These are phyloP conservation scores for Diplodus puntazzo DNA, from an alignment of 2,797 vertebrate species.

Conservation along the genomic window DNA sequence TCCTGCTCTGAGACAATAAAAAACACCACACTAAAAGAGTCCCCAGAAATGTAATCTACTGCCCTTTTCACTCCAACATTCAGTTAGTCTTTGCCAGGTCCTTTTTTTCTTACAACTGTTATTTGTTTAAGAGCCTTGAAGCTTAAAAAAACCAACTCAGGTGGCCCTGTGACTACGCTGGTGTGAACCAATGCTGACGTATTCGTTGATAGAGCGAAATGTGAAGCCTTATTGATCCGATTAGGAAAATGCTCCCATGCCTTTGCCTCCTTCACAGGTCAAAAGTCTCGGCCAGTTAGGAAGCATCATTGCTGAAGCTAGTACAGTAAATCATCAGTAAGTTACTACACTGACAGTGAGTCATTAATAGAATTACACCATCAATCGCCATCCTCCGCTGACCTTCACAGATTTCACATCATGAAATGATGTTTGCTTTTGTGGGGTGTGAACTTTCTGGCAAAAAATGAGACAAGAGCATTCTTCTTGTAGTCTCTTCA, in stretches of 20 bases:
- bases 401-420: not conserved
- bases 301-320: not conserved
- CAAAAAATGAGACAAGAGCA: not conserved
- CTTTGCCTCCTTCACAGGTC: slow-evolving; percentile 2
- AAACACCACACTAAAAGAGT: too few relatives aligned
- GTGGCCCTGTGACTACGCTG: not conserved
- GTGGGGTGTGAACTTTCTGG: not conserved
- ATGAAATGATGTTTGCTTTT: not conserved
- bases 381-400: not conserved
- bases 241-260: not conserved
- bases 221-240: slow-evolving; percentile 33
- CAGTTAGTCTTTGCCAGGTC: too few relatives aligned
- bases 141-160: not conserved
- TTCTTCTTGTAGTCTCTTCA: not conserved
- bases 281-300: not conserved
- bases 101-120: too few relatives aligned
- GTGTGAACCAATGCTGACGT: not conserved
- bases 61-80: too few relatives aligned
- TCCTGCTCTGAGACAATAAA: too few relatives aligned
- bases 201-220: slow-evolving; percentile 16
- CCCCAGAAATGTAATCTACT: too few relatives aligned
- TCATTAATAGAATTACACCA: slow-evolving; percentile 34
- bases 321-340: not conserved
- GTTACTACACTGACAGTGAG: slow-evolving; percentile 3
- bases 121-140: not conserved